phyloP scores from a whole-genome alignment of 2,888 invertebrate species.

The Allygus modestus region DNA sequence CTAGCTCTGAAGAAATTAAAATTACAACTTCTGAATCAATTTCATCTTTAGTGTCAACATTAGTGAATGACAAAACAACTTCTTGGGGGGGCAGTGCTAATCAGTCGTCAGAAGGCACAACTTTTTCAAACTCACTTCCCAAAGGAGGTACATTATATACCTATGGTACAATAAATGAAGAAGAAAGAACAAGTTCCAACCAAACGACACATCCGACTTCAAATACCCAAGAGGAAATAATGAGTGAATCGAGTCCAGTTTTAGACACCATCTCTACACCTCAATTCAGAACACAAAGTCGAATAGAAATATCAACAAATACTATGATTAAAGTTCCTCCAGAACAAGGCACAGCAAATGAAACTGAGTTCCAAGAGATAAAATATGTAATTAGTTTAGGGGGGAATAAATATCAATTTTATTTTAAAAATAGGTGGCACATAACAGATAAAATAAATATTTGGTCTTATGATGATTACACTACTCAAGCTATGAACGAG shows the following conservation, averaged over 20 bases:
- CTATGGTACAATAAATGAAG: background rate
- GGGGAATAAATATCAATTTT: constrained; percentile 17
- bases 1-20: background rate
- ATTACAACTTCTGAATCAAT: background rate
- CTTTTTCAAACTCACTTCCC: background rate
- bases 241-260: background rate
- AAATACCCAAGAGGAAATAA: background rate
- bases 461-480: background rate
- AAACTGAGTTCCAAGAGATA: background rate
- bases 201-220: background rate
- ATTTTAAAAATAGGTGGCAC: constrained; percentile 9
- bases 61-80: background rate
- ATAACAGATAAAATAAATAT: background rate
- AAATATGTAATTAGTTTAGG: background rate
- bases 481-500: background rate
- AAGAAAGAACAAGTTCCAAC: background rate
- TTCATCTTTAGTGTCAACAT: background rate
- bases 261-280: background rate
- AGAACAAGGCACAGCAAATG: background rate
- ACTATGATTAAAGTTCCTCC: background rate
- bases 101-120: background rate
- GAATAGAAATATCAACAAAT: background rate
- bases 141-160: background rate
- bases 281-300: background rate
- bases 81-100: background rate